phyloP scores from a whole-genome alignment of 64 coral and sea anemone genomes.

The Montipora capricornis region DNA sequence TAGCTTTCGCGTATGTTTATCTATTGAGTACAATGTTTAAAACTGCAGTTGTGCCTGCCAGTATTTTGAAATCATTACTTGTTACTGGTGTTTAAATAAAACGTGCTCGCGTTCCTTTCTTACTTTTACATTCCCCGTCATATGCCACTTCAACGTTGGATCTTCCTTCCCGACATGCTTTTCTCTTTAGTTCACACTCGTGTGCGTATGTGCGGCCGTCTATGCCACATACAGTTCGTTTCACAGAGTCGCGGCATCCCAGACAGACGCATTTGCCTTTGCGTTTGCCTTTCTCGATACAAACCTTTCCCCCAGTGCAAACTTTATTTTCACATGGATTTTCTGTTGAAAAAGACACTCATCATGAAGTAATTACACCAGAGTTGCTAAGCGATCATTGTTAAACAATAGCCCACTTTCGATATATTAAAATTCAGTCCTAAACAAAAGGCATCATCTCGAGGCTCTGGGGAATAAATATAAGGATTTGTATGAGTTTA shows the following conservation, averaged over 20 bases:
- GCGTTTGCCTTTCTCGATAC: conserved; percentile 2
- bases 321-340: neutral
- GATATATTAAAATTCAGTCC: too few species aligned
- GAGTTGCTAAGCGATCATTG: too few species aligned
- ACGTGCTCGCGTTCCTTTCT: neutral
- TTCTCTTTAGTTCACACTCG: conserved; percentile 43
- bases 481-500: too few species aligned
- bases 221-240: conserved; percentile 28
- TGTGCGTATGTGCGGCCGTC: conserved; percentile 29
- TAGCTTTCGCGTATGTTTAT: too few species aligned
- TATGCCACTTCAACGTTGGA: conserved; percentile 46
- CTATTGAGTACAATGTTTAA: too few species aligned
- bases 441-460: too few species aligned
- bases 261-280: conserved; percentile 33
- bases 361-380: neutral
- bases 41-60: neutral
- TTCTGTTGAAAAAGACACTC: neutral
- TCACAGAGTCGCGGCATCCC: neutral
- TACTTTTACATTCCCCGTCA: conserved; percentile 60
- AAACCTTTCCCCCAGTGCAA: neutral
- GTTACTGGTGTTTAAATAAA: neutral
- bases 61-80: neutral
- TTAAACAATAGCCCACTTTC: too few species aligned
- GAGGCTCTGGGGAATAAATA: too few species aligned
- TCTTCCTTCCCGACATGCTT: conserved; percentile 18